phyloP scores from a whole-genome alignment of 2,113 vertebrate genomes.

The Hypocryptadius cinnamomeus region DNA sequence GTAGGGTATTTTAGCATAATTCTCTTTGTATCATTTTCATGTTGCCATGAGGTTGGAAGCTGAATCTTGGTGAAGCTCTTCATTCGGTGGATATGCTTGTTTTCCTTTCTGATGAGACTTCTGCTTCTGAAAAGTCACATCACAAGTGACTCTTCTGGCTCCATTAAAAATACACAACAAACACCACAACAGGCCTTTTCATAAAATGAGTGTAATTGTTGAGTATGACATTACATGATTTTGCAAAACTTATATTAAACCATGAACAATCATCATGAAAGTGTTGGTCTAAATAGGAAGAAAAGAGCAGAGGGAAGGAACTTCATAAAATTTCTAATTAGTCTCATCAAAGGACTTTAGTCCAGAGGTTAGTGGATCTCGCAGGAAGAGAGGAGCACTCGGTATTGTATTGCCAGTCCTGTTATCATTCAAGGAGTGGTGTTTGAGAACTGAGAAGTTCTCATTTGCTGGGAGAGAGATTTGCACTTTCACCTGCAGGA shows the following conservation, averaged over 20 bases:
- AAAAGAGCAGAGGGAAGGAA: not conserved
- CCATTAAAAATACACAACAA: not conserved
- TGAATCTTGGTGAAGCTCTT: not conserved
- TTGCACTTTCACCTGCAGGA: not conserved
- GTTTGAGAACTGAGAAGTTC: not conserved
- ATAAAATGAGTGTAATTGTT: not conserved
- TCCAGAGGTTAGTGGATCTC: not conserved
- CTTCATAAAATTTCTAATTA: not conserved
- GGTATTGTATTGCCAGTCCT: not conserved
- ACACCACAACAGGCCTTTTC: not conserved
- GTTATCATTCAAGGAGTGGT: not conserved
- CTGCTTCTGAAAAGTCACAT: not conserved
- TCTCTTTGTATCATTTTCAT: not conserved
- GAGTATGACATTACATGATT: not conserved
- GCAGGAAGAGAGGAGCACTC: not conserved
- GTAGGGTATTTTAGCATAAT: not conserved
- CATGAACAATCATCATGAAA: not conserved
- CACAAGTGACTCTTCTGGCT: not conserved
- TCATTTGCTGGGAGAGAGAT: not conserved
- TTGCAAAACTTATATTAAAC: not conserved
- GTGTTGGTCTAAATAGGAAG: not conserved
- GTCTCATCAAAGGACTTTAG: not conserved
- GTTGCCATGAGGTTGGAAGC: not conserved
- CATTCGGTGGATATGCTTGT: not conserved
- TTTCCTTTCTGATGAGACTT: not conserved